phyloP scores from a whole-genome alignment of 2,113 vertebrate species.

The Danionella cerebrum region DNA sequence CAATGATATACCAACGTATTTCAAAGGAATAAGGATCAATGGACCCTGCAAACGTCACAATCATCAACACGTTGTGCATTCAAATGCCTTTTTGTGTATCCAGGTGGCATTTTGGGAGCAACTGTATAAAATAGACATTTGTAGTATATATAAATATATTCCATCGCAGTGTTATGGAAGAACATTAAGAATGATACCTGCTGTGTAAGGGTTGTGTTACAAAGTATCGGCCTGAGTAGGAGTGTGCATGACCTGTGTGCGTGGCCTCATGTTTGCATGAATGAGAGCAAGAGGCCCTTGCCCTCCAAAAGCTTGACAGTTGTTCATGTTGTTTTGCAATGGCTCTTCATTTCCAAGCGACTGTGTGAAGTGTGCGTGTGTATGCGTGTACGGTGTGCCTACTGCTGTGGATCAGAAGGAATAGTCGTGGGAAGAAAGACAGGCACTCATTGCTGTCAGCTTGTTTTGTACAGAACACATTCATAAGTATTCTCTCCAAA shows the following conservation, averaged over 20 bases:
- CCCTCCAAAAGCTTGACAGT: neutral
- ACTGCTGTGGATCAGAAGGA: conserved; percentile 24
- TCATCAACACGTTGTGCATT: conserved; percentile 49
- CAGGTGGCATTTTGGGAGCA: conserved; percentile 64
- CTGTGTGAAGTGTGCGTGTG: conserved; percentile 32
- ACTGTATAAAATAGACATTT: conserved; percentile 63
- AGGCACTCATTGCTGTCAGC: conserved; percentile 45
- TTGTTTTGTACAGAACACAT: conserved; percentile 78
- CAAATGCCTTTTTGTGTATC: conserved; percentile 52
- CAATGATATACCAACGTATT: conserved; percentile 30
- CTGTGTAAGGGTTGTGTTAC: conserved; percentile 33
- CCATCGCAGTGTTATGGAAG: conserved; percentile 69
- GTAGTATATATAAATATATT: conserved; percentile 20
- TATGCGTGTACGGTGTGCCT: conserved; percentile 29
- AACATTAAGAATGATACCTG: conserved; percentile 59
- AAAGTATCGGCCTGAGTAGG: conserved; percentile 33
- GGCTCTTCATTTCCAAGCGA: conserved; percentile 68
- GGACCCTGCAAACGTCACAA: conserved; percentile 53
- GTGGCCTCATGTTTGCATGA: conserved; percentile 68
- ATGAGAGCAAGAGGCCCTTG: conserved; percentile 34
- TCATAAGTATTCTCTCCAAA: conserved; percentile 82
- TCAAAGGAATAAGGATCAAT: conserved; percentile 5
- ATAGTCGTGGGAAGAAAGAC: conserved; percentile 64
- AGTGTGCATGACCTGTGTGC: conserved; percentile 59
- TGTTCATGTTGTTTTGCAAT: conserved; percentile 60